Evolutionary conservation across 2,888 invertebrate genomes (phyloP), one percentile per base, ranked within the genome.

Genomic region (Callyntrura guangdongensis): DNA sequence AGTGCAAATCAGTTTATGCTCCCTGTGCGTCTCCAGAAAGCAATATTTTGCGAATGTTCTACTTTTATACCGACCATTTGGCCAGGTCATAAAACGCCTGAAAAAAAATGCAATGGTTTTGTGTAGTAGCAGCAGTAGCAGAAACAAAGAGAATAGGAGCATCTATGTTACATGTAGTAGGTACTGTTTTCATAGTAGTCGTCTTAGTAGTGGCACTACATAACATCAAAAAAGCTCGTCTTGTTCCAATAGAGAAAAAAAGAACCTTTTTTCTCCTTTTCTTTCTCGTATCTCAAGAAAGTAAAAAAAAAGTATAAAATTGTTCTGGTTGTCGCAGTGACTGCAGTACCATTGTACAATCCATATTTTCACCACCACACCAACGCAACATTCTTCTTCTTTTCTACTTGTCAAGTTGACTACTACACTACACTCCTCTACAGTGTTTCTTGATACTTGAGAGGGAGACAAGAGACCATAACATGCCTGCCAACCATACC

Each of bases 1-100:
- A 86, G 92, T 93, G 93, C 92, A 93, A 93, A 93, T 93, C 93
- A 93, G 92, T 93, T 92, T 92, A 92, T 93, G 92, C 92, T 92
- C 92, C 90, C 92, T 91, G 87, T 86, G 90, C 92, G 91, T 92
- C 93, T 93, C 92, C 92, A 92, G 91, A 92, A 91, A 92, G 93
- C 91, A 92, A 92, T 93, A 92, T 92, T 93, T 92, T 93, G 93
- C 92, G 91, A 93, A 93, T 93, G 92, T 92, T 93, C 93, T 91
- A 92, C 91, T 92, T 92, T 92, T 93, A 93, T 92, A 92, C 92
- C 92, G 92, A 90, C 93, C 92, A 93, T 93, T 93, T 93, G 92
- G 91, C 91, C 89, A 91, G 92, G 91, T 91, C 93, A 87, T 93
- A 93, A 93, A 93, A 92, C 83, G 36, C 91, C 83, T 91, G 86